Percentiles rank a stretch among this genome's conserved stretches.
These are phyloP conservation scores for cattle (Bos taurus) DNA, from an alignment of 2,113 vertebrate genomes.

Conservation along the genomic window DNA sequence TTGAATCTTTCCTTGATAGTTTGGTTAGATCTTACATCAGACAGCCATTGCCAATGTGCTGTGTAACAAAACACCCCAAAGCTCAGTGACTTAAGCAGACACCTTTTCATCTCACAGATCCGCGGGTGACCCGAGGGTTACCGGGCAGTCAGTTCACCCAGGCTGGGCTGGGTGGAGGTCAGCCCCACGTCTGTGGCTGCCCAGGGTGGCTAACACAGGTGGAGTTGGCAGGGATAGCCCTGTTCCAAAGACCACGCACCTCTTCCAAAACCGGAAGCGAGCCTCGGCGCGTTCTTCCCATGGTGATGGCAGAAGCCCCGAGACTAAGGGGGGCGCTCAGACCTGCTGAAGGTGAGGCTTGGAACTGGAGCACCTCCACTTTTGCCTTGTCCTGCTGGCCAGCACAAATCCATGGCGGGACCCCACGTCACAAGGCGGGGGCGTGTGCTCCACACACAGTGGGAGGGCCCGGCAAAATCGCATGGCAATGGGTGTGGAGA, in stretches of 20 bases:
- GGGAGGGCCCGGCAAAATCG: neutral
- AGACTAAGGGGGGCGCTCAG: neutral
- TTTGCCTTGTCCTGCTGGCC: neutral
- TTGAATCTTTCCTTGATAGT: neutral
- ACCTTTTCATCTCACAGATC: neutral
- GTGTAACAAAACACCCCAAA: neutral
- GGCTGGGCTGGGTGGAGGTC: neutral
- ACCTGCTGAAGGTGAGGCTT: neutral
- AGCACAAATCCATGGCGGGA: accelerated
- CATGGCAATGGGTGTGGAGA: neutral
- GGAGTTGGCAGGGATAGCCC: accelerated
- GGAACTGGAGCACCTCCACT: neutral
- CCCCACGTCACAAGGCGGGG: neutral
- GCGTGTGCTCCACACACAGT: neutral
- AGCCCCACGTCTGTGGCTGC: neutral
- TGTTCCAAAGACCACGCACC: neutral
- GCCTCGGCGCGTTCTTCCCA: neutral
- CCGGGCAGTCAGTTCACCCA: too few species aligned
- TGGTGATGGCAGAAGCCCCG: neutral
- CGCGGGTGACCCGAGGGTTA: neutral
- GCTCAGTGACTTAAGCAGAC: neutral
- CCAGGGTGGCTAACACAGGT: neutral
- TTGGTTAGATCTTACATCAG: neutral
- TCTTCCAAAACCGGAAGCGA: neutral
- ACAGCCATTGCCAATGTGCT: neutral